phyloP scores from a whole-genome alignment of 2,888 invertebrate species.

The Drosophila peninsularis region DNA sequence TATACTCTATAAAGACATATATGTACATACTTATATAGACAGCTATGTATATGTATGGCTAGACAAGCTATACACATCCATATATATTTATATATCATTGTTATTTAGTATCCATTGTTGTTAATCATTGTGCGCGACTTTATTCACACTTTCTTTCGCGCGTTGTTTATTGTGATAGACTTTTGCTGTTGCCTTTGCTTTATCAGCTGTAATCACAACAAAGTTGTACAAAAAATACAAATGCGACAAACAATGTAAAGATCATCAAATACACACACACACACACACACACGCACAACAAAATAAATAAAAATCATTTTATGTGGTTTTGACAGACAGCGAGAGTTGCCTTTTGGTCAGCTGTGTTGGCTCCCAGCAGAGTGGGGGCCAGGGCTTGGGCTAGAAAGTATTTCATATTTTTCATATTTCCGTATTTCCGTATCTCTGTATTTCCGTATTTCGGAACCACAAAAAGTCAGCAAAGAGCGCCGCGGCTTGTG shows the following conservation, averaged over 20 bases:
- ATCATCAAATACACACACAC: conserved; percentile 34
- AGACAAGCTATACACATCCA: background rate
- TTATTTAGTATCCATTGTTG: conserved; percentile 63
- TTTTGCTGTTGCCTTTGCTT: conserved; percentile 67
- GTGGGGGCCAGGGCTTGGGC: conserved; percentile 21
- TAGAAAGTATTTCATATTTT: conserved; percentile 28
- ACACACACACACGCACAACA: conserved; percentile 29
- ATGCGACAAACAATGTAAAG: conserved; percentile 49
- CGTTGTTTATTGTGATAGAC: conserved; percentile 72
- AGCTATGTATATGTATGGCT: conserved; percentile 16
- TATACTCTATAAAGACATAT: conserved; percentile 3
- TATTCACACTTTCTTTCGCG: conserved; percentile 77
- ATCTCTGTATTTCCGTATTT: conserved; percentile 21
- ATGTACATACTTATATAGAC: too few species aligned
- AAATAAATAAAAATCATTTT: conserved; percentile 34
- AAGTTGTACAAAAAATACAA: conserved; percentile 53
- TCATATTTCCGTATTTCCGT: conserved; percentile 8
- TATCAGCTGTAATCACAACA: conserved; percentile 79
- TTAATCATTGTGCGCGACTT: conserved; percentile 71
- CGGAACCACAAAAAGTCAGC: conserved; percentile 23
- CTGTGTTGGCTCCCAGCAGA: conserved; percentile 44
- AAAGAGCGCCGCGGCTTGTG: conserved; percentile 25
- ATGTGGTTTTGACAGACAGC: conserved; percentile 35
- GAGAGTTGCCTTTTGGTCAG: conserved; percentile 28
- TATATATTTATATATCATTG: conserved; percentile 53